Base-by-base conservation (phyloP, 2,113 vertebrate species). In the cat (Felis catus) region DNA sequence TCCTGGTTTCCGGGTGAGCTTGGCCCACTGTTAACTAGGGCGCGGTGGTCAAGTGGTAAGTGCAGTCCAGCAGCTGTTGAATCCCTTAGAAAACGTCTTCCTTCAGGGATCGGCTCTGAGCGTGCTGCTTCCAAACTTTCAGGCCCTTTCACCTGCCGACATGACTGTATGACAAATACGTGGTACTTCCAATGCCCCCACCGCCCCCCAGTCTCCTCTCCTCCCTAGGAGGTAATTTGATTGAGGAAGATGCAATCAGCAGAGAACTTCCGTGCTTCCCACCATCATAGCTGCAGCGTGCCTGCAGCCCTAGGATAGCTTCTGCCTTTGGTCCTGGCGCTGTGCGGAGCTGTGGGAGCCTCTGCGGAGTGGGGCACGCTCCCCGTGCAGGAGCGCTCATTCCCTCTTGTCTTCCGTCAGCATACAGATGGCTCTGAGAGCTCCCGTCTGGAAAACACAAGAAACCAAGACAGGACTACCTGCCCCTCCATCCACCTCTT, bases 231-330 rank as follows among this genome's bases (percentile, higher is more conserved):
- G 41, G 51, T 3, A 8, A 3, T 7, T 31, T 78, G 58, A 14
- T 2, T 25, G 58, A 18, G 55, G 21, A 87, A 19, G 79, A 66
- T 61, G 74, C 33, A 3, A 15, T 33, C 7, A 61, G 65, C 15
- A 65, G 58, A 87, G 68, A 87, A 36, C 21, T 8, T 33, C 16
- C 45, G 14, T 0, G 3, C 45, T 25, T 41, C 29, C 21, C 31
- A 18, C 11, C 5, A 0, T 16, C 48, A 16, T 16, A 31, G 27
- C 33, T 29, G 0, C 3, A 7, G 6, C 4, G 15, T 6, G 11
- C 27, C 12, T 2, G 5, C 25, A 19, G 33, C 14, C 41, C 13
- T 36, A 25, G 15, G 9, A 16, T 48, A 13, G 14, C 27, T 27
- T 70, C 41, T 10, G 55, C 76, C 55, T 66, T 45, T 7, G 11